Conservation (phyloP, 2,113 vertebrate genomes). For the Plotosus lineatus region DNA sequence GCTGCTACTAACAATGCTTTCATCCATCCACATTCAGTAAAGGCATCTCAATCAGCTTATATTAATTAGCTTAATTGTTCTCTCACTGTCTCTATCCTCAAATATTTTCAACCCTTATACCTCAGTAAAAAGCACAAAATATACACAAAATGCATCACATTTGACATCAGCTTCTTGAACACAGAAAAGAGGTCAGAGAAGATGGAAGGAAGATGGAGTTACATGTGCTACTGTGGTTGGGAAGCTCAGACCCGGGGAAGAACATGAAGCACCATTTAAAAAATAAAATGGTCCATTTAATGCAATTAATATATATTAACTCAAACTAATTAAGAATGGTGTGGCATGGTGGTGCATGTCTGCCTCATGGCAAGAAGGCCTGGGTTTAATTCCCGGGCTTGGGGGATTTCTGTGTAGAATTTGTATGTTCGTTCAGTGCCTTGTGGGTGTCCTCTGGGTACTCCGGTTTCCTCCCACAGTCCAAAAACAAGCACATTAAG, state of each 20-base stretch:
- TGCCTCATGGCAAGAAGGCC: too few relatives aligned
- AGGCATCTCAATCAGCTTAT: constrained; percentile 27
- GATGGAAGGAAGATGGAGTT: background rate
- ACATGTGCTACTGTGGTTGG: background rate
- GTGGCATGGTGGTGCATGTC: too few relatives aligned
- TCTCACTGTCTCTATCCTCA: constrained; percentile 24
- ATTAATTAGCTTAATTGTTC: constrained; percentile 45
- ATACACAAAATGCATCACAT: background rate
- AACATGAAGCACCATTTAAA: background rate
- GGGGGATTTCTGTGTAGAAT: too few relatives aligned
- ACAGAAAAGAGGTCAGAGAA: background rate
- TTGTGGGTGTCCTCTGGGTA: too few relatives aligned
- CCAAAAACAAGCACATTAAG: too few relatives aligned
- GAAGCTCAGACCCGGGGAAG: background rate
- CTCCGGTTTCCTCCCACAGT: too few relatives aligned
- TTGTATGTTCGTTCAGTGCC: too few relatives aligned
- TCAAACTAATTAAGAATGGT: background rate
- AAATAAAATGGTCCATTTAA: background rate
- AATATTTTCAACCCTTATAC: background rate
- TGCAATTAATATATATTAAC: constrained; percentile 1
- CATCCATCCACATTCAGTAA: constrained; percentile 36
- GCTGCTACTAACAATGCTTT: constrained; percentile 30
- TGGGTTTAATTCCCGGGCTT: too few relatives aligned
- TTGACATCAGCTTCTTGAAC: background rate
- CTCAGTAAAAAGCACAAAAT: background rate